Evolutionary conservation across 2,888 invertebrate species (phyloP), one percentile per base, ranked within the genome.

Genomic region (Ephialtes manifestator): DNA sequence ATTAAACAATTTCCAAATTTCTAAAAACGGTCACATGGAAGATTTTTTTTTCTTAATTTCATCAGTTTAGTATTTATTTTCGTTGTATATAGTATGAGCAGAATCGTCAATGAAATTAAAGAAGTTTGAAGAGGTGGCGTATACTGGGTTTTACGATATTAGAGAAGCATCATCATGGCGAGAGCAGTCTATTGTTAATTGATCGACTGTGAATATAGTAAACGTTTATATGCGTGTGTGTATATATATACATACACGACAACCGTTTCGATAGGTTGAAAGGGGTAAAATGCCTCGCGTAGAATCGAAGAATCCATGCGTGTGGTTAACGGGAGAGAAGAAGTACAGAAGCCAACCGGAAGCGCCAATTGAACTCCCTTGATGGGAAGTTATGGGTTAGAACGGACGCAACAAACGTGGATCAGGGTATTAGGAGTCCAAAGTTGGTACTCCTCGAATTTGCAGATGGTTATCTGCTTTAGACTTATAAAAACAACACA

Each of bases 91-190:
- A n/a, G n/a, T n/a, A 58, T 58, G 55, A 46, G 43, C 46, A 24
- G 67, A 77, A 48, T 75, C 60, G 75, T 60, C 76, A 77, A 84
- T 79, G 77, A 84, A 90, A 90, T 91, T 90, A 90, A 91, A 88
- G 88, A 88, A 83, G 55, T 79, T 83, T 81, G 89, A 93, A 90
- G 92, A 93, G 92, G 93, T 93, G 88, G 92, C 89, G 84, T 85
- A 86, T 81, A 86, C 89, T 86, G 84, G 91, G 91, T 90, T 89
- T 89, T 84, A 83, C 84, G 91, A 91, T 93, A 92, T 92, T 93
- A 93, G 92, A 93, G 92, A 77, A 93, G 90, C 89, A 92, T 93
- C 92, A 92, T 90, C 88, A 90, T 89, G 87, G 89, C 88, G 89
- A 90, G 89, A 89, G 72, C 78, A 70, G 65, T 67, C 79, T 72